Percentiles rank a stretch among this genome's conserved stretches.
Evolutionary conservation across 1,140 invertebrate genomes (phyloP).

Genomic region (Arion vulgaris): DNA sequence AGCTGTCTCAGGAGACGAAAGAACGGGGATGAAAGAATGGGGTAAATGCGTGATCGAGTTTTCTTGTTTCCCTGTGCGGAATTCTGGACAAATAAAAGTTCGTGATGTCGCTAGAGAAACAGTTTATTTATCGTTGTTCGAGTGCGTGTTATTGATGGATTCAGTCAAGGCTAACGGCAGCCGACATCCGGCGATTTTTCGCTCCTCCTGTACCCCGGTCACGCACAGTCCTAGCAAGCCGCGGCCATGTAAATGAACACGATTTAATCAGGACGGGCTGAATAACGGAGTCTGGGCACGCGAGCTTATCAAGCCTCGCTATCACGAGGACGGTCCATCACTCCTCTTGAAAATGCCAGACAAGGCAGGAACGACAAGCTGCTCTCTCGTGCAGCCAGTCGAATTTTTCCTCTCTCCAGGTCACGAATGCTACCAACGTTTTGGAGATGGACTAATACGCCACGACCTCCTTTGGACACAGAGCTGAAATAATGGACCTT

Average conservation of each 20-base stretch:
- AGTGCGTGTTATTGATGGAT: conserved; percentile 47
- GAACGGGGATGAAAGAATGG: neutral
- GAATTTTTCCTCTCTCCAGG: neutral
- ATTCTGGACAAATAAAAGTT: conserved; percentile 41
- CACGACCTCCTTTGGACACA: conserved; percentile 4
- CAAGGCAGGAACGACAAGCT: neutral
- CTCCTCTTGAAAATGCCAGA: conserved; percentile 18
- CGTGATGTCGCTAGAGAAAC: conserved; percentile 31
- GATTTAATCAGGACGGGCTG: conserved; percentile 52
- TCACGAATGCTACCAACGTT: conserved; percentile 5
- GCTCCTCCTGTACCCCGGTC: conserved; percentile 41
- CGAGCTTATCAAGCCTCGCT: conserved; percentile 25
- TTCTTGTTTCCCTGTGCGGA: conserved; percentile 29
- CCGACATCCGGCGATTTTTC: conserved; percentile 46
- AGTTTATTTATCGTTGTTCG: conserved; percentile 34
- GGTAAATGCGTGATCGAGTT: conserved; percentile 35
- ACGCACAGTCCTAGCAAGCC: conserved; percentile 49
- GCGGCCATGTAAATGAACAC: conserved; percentile 53
- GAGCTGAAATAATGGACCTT: conserved; percentile 4
- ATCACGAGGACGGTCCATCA: conserved; percentile 3
- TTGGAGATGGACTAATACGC: neutral
- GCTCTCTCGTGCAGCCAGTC: neutral
- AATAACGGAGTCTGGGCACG: conserved; percentile 45
- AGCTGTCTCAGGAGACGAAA: neutral
- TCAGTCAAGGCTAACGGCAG: conserved; percentile 40